phyloP scores from a whole-genome alignment of 2,797 vertebrate genomes.

The Knipowitschia caucasica region DNA sequence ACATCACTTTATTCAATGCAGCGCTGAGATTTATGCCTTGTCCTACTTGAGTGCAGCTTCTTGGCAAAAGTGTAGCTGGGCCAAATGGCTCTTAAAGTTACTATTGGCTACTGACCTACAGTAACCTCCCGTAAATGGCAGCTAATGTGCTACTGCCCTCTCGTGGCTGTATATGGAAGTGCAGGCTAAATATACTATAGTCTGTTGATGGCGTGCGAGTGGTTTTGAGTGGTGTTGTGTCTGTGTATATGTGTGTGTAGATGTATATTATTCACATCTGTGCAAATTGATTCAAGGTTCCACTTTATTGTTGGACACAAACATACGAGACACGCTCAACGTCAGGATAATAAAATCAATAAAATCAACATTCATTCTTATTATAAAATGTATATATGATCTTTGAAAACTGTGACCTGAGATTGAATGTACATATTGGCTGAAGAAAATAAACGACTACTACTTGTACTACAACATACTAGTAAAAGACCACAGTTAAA shows the following conservation, averaged over 20 bases:
- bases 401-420: too few relatives aligned
- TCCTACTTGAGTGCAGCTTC: slow-evolving; percentile 31
- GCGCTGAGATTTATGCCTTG: slow-evolving; percentile 6
- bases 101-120: slow-evolving; percentile 59
- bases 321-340: too few relatives aligned
- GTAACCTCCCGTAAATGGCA: slow-evolving; percentile 49
- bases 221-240: slow-evolving; percentile 11
- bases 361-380: too few relatives aligned
- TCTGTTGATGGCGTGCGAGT: slow-evolving; percentile 24
- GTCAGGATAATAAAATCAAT: too few relatives aligned
- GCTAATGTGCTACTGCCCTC: slow-evolving; percentile 37
- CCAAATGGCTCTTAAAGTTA: slow-evolving; percentile 37
- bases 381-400: too few relatives aligned
- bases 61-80: slow-evolving; percentile 39
- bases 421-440: too few relatives aligned
- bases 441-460: too few relatives aligned
- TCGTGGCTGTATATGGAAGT: slow-evolving; percentile 31
- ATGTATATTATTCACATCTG: slow-evolving; percentile 10
- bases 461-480: too few relatives aligned
- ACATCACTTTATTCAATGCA: slow-evolving; percentile 4
- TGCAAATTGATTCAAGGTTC: too few relatives aligned
- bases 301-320: too few relatives aligned
- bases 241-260: too few relatives aligned
- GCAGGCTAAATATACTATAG: not conserved
- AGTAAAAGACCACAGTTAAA: too few relatives aligned